Evolutionary conservation across 1,140 invertebrate species (phyloP).

Genomic region (Eubasilissa regina): DNA sequence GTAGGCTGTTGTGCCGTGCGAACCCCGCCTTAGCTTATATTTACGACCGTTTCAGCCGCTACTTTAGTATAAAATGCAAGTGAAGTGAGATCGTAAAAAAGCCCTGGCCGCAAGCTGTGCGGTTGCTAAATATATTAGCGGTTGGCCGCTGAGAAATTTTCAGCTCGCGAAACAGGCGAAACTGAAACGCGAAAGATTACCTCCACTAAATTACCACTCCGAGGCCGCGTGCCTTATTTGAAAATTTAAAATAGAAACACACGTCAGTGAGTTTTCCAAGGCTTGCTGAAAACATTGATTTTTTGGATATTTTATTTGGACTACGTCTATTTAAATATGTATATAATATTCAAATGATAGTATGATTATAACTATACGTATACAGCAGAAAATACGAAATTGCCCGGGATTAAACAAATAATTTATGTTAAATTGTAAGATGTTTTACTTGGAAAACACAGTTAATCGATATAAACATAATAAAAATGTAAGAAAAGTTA

Average conservation of each 20-base stretch:
- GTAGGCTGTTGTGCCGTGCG: neutral
- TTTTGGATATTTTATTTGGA: neutral
- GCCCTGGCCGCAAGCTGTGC: conserved; percentile 42
- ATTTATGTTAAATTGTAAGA: too few relatives aligned
- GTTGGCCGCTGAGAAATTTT: neutral
- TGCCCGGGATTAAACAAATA: too few relatives aligned
- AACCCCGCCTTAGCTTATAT: conserved; percentile 24
- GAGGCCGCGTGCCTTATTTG: neutral
- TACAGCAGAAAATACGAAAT: too few relatives aligned
- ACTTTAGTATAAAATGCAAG: conserved; percentile 55
- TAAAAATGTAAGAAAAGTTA: too few relatives aligned
- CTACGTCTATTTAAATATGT: neutral
- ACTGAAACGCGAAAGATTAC: conserved; percentile 1
- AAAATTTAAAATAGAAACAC: neutral
- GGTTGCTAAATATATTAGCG: conserved; percentile 43
- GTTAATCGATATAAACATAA: too few relatives aligned
- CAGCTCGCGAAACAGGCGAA: neutral
- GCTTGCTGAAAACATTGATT: neutral
- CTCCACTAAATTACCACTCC: neutral
- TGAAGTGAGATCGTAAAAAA: conserved; percentile 56
- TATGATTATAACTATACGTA: too few relatives aligned
- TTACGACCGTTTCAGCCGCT: conserved; percentile 43
- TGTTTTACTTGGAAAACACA: too few relatives aligned
- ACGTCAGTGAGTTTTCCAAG: neutral
- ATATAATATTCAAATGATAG: too few relatives aligned